Conservation (phyloP, 2,797 vertebrate genomes). For the Sebastes hubbsi region DNA sequence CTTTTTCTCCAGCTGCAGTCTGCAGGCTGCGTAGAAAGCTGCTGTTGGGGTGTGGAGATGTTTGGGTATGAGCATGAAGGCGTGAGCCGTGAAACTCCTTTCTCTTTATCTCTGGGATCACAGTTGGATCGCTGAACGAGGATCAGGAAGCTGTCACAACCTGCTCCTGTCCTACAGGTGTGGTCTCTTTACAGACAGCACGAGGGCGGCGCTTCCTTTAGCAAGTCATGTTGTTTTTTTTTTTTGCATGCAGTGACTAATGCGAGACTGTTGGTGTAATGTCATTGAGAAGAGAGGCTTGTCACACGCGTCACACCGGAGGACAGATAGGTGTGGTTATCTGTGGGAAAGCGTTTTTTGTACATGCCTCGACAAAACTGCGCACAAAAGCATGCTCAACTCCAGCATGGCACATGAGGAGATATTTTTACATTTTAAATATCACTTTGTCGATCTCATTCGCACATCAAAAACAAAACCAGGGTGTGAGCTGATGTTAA, state of each 20-base stretch:
- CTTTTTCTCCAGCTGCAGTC: not conserved
- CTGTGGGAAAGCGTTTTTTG: conserved; percentile 47
- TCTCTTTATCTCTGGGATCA: conserved; percentile 35
- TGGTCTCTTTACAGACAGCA: conserved; percentile 52
- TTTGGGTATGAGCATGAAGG: conserved; percentile 25
- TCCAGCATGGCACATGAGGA: no score
- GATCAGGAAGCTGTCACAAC: conserved; percentile 71
- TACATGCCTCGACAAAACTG: conserved; percentile 38
- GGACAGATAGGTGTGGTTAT: conserved; percentile 47
- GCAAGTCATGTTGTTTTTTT: conserved; percentile 23
- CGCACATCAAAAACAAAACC: not conserved
- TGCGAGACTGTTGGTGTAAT: conserved; percentile 47
- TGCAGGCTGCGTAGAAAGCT: not conserved
- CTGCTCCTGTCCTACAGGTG: conserved; percentile 69
- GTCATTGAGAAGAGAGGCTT: conserved; percentile 53
- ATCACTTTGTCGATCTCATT: not conserved
- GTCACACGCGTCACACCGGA: conserved; percentile 13
- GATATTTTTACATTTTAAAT: not conserved
- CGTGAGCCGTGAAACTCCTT: conserved; percentile 1
- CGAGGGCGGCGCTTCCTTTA: conserved; percentile 48
- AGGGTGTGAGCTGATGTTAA: not conserved
- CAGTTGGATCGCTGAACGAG: conserved; percentile 24
- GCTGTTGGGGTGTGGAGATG: not conserved
- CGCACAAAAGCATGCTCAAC: not conserved
- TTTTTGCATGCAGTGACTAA: conserved; percentile 68